phyloP scores from a whole-genome alignment of 2,113 vertebrate genomes.

The Myiopsitta monachus region DNA sequence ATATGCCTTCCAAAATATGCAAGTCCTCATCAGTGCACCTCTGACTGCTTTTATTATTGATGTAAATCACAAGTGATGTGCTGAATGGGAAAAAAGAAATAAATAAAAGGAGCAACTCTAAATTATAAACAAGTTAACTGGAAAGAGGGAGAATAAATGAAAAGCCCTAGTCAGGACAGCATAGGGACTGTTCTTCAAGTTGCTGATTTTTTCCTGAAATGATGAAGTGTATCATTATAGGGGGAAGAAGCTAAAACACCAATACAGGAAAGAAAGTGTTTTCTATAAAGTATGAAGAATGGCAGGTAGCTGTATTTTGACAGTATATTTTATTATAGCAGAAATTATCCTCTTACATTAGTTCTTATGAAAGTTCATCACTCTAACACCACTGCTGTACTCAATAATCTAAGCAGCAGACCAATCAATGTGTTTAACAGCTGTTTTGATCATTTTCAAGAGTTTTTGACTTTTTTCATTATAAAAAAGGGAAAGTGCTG shows the following conservation, averaged over 20 bases:
- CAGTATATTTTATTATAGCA: not conserved
- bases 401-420: not conserved
- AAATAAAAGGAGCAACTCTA: not conserved
- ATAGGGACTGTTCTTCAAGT: not conserved
- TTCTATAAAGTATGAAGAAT: constrained; percentile 6
- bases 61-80: not conserved
- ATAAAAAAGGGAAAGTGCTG: not conserved
- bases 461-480: not conserved
- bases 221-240: not conserved
- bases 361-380: not conserved
- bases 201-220: not conserved
- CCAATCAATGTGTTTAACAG: not conserved
- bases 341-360: not conserved
- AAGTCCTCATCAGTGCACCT: not conserved
- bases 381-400: not conserved
- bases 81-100: not conserved
- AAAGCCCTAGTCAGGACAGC: not conserved
- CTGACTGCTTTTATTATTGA: not conserved
- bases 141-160: not conserved
- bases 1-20: not conserved
- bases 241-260: not conserved
- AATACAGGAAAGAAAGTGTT: not conserved
- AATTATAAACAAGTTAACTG: not conserved
- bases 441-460: not conserved
- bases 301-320: not conserved